Percentiles rank a stretch among this genome's conserved stretches.
These are phyloP conservation scores for Pangasianodon hypophthalmus DNA, from an alignment of 2,113 vertebrate genomes.

Conservation along the genomic window DNA sequence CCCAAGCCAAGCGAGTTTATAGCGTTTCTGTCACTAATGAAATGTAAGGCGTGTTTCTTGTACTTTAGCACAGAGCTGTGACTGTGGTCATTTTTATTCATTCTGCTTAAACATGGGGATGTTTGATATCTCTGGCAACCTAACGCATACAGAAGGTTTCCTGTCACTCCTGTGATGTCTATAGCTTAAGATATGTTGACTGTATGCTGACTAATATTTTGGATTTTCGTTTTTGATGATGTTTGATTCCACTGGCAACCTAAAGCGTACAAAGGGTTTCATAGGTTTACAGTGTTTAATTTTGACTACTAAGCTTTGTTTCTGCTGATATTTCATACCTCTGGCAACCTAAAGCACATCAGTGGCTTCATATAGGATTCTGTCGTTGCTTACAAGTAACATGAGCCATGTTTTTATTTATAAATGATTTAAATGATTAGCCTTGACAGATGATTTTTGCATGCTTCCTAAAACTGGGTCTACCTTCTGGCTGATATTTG, in stretches of 20 bases:
- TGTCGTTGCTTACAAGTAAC: not conserved
- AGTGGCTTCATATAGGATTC: not conserved
- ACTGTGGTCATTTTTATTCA: not conserved
- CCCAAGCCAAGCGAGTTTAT: not conserved
- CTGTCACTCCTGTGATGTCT: not conserved
- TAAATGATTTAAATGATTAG: not conserved
- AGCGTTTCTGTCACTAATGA: not conserved
- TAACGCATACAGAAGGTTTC: not conserved
- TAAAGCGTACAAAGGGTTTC: not conserved
- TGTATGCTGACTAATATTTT: not conserved
- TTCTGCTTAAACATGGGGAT: not conserved
- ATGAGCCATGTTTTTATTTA: not conserved
- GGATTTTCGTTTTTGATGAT: too few species aligned
- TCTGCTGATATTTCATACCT: not conserved
- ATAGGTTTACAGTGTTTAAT: not conserved
- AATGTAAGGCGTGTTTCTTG: not conserved
- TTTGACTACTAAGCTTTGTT: not conserved
- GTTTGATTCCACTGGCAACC: not conserved
- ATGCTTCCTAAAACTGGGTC: not conserved
- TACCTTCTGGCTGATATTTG: not conserved
- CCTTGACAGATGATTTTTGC: not conserved
- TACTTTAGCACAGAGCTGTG: not conserved
- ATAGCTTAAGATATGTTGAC: not conserved
- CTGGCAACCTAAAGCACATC: not conserved
- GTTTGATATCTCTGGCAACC: not conserved